phyloP scores from a whole-genome alignment of 2,888 invertebrate genomes.

The Amphipoea lucens region DNA sequence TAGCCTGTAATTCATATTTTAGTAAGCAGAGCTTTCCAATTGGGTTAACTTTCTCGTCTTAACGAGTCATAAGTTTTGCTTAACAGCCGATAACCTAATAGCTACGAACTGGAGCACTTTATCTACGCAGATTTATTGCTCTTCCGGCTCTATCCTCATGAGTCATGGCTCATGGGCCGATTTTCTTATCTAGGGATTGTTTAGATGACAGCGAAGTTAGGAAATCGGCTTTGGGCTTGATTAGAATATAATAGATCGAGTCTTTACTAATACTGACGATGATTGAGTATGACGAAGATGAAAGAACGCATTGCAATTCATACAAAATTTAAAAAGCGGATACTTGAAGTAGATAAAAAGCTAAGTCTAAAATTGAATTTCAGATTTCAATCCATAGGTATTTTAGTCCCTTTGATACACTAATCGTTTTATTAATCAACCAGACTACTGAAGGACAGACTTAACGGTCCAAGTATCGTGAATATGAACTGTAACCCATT shows the following conservation, averaged over 20 bases:
- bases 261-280: not conserved
- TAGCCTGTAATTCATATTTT: constrained; percentile 51
- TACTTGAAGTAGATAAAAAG: not conserved
- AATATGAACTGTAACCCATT: constrained; percentile 41
- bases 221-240: constrained; percentile 52
- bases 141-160: constrained; percentile 66
- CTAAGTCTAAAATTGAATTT: not conserved
- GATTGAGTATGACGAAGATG: not conserved
- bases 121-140: constrained; percentile 76
- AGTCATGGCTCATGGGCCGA: constrained; percentile 64
- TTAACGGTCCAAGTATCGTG: constrained; percentile 39
- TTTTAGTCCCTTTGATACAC: constrained; percentile 3
- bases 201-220: constrained; percentile 66
- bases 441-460: constrained; percentile 46
- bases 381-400: not conserved
- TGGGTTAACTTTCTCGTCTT: constrained; percentile 68
- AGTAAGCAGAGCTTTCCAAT: constrained; percentile 66
- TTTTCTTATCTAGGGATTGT: constrained; percentile 74
- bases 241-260: constrained; percentile 39
- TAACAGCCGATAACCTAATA: constrained; percentile 66
- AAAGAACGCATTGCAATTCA: not conserved
- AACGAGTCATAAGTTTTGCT: constrained; percentile 64
- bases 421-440: constrained; percentile 28
- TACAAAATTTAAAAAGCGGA: not conserved
- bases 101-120: constrained; percentile 70